Base-by-base conservation (phyloP, 2,888 invertebrate genomes). In the Eugnorisma glareosa region DNA sequence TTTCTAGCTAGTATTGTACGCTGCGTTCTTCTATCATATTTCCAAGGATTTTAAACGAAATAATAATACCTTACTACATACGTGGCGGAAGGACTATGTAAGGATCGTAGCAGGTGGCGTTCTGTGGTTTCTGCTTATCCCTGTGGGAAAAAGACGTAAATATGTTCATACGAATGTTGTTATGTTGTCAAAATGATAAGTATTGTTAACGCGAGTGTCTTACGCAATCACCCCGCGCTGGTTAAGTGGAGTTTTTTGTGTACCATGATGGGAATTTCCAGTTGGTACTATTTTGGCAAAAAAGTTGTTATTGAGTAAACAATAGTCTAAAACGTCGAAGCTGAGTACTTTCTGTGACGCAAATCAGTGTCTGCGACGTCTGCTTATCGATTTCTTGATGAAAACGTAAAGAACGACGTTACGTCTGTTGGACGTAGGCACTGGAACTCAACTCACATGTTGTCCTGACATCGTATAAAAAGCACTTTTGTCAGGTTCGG, bases 311-410 rank as follows among this genome's bases (percentile, higher is more conserved):
- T 35, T 43, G 0, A 68, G 28, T 74, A n/a, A 67, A 54, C 45
- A 48, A 35, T 66, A 54, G 67, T 28, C 48, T 43, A 35, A 64
- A 70, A 61, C 54, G 51, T 59, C 54, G 35, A 31, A 48, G 54
- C 18, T 61, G 66, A 70, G 43, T 61, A 21, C 51, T 57, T 43
- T 67, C 1, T 31, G 45, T 70, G 82, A 81, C 77, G 70, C 35
- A 69, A 66, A 81, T 35, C 67, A 54, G 57, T 68, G 70, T 61
- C 43, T 31, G 51, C 57, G 43, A 69, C n/a, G 37, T 67, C 18
- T 24, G 69, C 51, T 15, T 54, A 48, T 67, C 71, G 67, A 71
- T 67, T 67, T 28, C 28, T 67, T 77, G 54, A 63, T 57, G n/a
- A 70, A 78, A 21, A 43, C 15, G 18, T n/a, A 35, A 13, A 45